phyloP scores from a whole-genome alignment of 37 sponge, comb jelly and placozoan genomes.

The Crambe crambe region DNA sequence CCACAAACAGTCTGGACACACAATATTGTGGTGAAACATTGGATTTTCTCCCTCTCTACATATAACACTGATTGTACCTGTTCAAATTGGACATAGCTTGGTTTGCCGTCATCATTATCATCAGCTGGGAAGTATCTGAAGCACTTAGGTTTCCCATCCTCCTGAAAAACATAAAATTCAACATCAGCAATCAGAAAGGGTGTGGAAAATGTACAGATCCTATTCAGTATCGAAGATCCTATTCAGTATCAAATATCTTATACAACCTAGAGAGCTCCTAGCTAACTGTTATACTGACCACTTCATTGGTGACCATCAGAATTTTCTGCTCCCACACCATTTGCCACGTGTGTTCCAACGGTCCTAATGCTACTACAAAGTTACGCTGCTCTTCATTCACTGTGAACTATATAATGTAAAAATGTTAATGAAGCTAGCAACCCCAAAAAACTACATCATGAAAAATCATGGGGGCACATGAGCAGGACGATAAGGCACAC shows the following conservation, averaged over 20 bases:
- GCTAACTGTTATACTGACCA: slow-evolving; percentile 35
- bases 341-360: slow-evolving; percentile 93
- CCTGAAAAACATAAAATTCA: slow-evolving; percentile 42
- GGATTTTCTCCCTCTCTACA: too few species aligned
- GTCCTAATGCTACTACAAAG: slow-evolving; percentile 83
- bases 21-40: slow-evolving; percentile 32
- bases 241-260: too few species aligned
- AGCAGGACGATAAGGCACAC: too few species aligned
- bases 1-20: slow-evolving; percentile 38
- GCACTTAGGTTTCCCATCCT: slow-evolving; percentile 69
- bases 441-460: too few species aligned
- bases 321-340: slow-evolving; percentile 94
- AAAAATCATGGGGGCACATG: too few species aligned
- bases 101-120: slow-evolving; percentile 27
- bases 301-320: slow-evolving; percentile 82
- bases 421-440: too few species aligned
- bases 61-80: slow-evolving; percentile 52
- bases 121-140: slow-evolving; percentile 69
- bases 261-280: too few species aligned
- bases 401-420: slow-evolving; percentile 22
- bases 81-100: slow-evolving; percentile 65
- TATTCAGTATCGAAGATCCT: too few species aligned
- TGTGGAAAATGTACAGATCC: too few species aligned
- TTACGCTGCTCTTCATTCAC: slow-evolving; percentile 7
- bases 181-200: background rate